Base-by-base conservation (phyloP, 2,888 invertebrate species). In the Psococerastis gibbosa region DNA sequence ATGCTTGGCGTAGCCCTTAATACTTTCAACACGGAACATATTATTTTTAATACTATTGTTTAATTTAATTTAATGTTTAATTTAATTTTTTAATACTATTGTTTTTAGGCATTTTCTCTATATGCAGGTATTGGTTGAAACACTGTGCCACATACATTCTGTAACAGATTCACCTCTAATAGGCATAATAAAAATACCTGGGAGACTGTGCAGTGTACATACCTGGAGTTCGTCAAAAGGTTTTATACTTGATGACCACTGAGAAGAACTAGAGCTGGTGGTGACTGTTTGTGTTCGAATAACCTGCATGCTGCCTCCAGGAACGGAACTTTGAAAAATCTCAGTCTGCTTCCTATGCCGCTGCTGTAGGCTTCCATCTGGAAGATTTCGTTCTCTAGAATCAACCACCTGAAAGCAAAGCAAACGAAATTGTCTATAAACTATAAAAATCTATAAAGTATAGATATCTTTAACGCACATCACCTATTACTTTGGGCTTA, bases 291-390 rank as follows among this genome's bases (percentile, higher is more conserved):
- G 73, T 59, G 78, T 73, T 52, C 78, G 73, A 65, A 80, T 70
- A 49, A 80, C 78, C 54, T 78, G 76, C 55, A 80, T 65, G 22
- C 70, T 70, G 41, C 76, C 72, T 5, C 73, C 74, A 35, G 78
- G 74, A 48, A 71, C 71, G 56, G 72, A 74, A 43, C 75, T 71
- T 56, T 78, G 70, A 50, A 78, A 67, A 53, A 80, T 78, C 61
- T 80, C 79, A 65, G 79, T 68, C 50, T 67, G 66, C 49, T 65
- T 58, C 62, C 65, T 22, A 57, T 61, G 49, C 45, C 54, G 22
- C 53, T 71, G 60, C 45, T 65, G 63, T 31, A 66, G 55, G 48
- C 61, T 65, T 45, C 69, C 69, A 54, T 68, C 67, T 42, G 63
- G 64, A 45, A 63, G 60, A 49, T 66, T 66, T 33, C 67, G 61